phyloP scores from a whole-genome alignment of 1,140 invertebrate species.

The Hormaphis cornu region DNA sequence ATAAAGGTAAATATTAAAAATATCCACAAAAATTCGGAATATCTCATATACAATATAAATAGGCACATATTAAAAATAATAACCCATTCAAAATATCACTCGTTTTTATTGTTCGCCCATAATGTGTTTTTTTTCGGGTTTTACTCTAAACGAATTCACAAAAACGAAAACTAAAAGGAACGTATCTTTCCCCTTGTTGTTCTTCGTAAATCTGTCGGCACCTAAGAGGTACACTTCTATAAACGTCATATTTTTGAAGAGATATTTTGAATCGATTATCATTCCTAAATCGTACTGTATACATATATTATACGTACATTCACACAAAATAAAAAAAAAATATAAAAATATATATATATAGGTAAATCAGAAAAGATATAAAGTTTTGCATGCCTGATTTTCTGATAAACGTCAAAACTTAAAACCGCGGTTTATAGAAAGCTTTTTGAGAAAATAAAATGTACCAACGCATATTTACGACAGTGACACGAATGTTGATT shows the following conservation, averaged over 20 bases:
- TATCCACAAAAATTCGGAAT: conserved; percentile 29
- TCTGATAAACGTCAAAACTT: too few species aligned
- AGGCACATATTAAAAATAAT: neutral
- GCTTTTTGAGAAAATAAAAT: conserved; percentile 6
- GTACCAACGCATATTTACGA: neutral
- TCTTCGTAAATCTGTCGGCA: neutral
- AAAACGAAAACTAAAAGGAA: too few species aligned
- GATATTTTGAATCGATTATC: neutral
- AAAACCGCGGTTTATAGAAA: conserved; percentile 12
- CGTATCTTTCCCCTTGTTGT: too few species aligned
- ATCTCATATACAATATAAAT: neutral
- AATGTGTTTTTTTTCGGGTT: too few species aligned
- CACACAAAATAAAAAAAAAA: conserved; percentile 31
- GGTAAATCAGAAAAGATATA: conserved; percentile 26
- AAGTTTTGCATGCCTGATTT: conserved; percentile 31
- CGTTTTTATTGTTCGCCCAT: neutral
- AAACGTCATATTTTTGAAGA: neutral
- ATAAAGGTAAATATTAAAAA: conserved; percentile 30
- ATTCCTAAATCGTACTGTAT: conserved; percentile 8
- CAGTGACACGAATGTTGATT: neutral
- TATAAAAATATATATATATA: conserved; percentile 4
- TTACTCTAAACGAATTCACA: neutral
- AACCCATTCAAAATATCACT: neutral
- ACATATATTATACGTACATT: conserved; percentile 26
- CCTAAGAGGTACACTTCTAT: neutral